Evolutionary conservation across 2,888 invertebrate species (phyloP), one percentile per base, ranked within the genome.

Genomic region (Tridacna crocea): DNA sequence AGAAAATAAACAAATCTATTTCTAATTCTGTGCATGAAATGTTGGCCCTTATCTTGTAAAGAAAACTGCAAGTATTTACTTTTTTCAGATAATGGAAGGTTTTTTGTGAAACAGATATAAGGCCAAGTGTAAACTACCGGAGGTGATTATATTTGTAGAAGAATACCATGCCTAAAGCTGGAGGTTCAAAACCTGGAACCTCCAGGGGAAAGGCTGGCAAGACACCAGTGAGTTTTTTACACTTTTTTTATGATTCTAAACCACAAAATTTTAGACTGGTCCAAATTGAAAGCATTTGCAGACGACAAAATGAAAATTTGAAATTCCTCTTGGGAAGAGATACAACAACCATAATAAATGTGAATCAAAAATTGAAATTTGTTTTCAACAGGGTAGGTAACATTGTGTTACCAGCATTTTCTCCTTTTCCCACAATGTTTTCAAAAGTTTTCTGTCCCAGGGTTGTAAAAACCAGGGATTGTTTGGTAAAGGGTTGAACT

Each of bases 111-210:
- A 22, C 24, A 63, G 63, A 63, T 24, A 12, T n/a, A 15, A 19
- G 12, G 13, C 17, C 63, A 63, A 4, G 17, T 2, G 3, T 63
- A n/a, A 63, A 63, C 13, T 63, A 6, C 13, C n/a, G 6, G 24
- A 63, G n/a, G 15, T 10, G n/a, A 70, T 10, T 47, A 46, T 47
- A 48, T 12, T n/a, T n/a, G n/a, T n/a, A n/a, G 22, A 70, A 19
- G 19, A 58, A 26, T 15, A 58, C 17, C 24, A 73, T 75, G 75
- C n/a, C 66, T 36, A 51, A 55, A 73, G 51, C 55, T 17, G 65
- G 60, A 12, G 77, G 77, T 73, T 83, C 83, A 22, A 76, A 77
- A 63, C 48, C 48, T 26, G 77, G 77, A 8, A 77, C 74, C 10
- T 74, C 77, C 0, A 46, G 79, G 26, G 79, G 74, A 63, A 68